Evolutionary conservation across 2,888 invertebrate genomes (phyloP), one percentile per base, ranked within the genome.

Genomic region (Clepsis dumicolana): DNA sequence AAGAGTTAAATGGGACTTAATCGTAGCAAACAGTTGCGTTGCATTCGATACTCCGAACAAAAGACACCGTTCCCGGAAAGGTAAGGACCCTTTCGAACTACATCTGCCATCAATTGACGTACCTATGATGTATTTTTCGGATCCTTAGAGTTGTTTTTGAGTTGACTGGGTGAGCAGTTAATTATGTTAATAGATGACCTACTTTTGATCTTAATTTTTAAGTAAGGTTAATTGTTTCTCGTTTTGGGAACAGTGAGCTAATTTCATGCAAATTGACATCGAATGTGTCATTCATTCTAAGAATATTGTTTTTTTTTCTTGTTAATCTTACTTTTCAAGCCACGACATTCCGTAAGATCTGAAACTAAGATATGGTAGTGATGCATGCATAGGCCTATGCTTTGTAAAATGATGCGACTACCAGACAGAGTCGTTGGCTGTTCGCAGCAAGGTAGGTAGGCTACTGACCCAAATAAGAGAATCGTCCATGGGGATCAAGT

Each of bases 41-140:
- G 59, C 41, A 41, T 41, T 12, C 60, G 57, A 35, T 61, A 41
- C 60, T 7, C 21, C n/a, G 12, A 29, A 61, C 60, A 61, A 61
- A 27, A 21, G 60, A 16, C 27, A 21, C 29, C 32, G 14, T 61
- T 61, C 60, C 48, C 10, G 29, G 29, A 48, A 61, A 32, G 32
- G 32, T 52, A 21, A 25, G 41, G 25, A 38, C 16, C 59, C n/a
- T 25, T 41, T 16, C 18, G 7, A 41, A 57, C 4, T n/a, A 38
- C 57, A 57, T 24, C 59, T 41, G 59, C 32, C 18, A 21, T 32
- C 35, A 38, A 16, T 5, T 25, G 16, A 41, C 38, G 21, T 21
- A 27, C 12, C 1, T 7, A 8, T 21, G 8, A 21, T 21, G 21
- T 52, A 14, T 53, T 53, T 16, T 53, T 53, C 16, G 8, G 21